A percentile compares a stretch with the other conserved stretches of the same genome.
Conservation (phyloP, 2,888 invertebrate species). For the Alcis repandata region DNA sequence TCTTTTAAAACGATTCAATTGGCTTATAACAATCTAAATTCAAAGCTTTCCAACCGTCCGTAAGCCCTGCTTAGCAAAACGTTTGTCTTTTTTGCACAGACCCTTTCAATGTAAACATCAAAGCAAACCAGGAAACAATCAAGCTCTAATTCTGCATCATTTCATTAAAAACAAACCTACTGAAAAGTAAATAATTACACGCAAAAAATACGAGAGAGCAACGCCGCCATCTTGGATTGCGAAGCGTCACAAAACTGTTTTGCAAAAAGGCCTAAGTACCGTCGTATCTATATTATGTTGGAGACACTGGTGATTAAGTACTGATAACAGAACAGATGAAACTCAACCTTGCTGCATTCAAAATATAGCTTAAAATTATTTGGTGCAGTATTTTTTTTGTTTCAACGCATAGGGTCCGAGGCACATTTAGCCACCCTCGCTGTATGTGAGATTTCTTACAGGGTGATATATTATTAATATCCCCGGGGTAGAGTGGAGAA, state of each 20-base stretch:
- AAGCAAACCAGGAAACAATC: slow-evolving; percentile 49
- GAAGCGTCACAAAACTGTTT: slow-evolving; percentile 78
- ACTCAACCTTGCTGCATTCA: slow-evolving; percentile 49
- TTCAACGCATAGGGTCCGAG: slow-evolving; percentile 73
- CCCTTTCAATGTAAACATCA: slow-evolving; percentile 33
- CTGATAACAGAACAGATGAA: slow-evolving; percentile 48
- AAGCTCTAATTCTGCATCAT: slow-evolving; percentile 51
- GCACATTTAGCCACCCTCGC: slow-evolving; percentile 77
- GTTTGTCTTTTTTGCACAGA: slow-evolving; percentile 3
- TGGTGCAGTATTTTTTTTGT: slow-evolving; percentile 59
- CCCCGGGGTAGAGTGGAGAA: slow-evolving; percentile 70
- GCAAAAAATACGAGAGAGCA: slow-evolving; percentile 54
- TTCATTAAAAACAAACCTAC: slow-evolving; percentile 48
- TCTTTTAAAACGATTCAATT: not conserved
- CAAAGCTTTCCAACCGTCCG: not conserved
- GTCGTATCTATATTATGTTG: slow-evolving; percentile 73
- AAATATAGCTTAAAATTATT: slow-evolving; percentile 54
- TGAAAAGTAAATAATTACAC: slow-evolving; percentile 58
- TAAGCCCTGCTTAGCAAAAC: too few species aligned
- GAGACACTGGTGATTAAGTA: slow-evolving; percentile 80
- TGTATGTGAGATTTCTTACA: slow-evolving; percentile 79
- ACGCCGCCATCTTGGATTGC: slow-evolving; percentile 80
- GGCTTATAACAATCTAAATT: not conserved
- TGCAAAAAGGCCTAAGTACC: slow-evolving; percentile 80
- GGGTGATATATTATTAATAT: slow-evolving; percentile 83